phyloP scores from a whole-genome alignment of 2,797 vertebrate genomes.

The Falco naumanni region DNA sequence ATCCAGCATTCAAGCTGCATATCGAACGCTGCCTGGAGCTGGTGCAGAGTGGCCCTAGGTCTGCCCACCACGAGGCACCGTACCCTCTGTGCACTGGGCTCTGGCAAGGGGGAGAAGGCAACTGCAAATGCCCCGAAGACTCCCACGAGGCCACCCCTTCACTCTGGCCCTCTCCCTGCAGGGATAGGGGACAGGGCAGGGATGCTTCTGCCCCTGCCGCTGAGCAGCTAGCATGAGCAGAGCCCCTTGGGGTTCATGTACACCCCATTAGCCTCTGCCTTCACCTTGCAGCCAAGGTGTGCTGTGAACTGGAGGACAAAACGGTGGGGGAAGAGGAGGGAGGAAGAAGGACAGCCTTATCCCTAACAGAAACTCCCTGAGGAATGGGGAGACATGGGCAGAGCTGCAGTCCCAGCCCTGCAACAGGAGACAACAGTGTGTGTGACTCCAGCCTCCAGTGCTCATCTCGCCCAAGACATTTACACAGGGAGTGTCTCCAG shows the following conservation, averaged over 20 bases:
- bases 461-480: not conserved
- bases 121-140: not conserved
- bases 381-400: not conserved
- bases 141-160: not conserved
- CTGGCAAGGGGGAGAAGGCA: not conserved
- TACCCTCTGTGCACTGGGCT: not conserved
- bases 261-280: not conserved
- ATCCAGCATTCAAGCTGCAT: not conserved
- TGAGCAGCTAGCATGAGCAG: not conserved
- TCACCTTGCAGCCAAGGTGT: not conserved
- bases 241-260: not conserved
- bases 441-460: not conserved
- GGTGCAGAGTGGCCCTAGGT: not conserved
- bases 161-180: not conserved
- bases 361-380: not conserved
- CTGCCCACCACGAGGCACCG: accelerated
- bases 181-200: not conserved
- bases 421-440: not conserved
- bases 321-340: not conserved
- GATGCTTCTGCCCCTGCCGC: not conserved
- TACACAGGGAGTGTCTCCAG: not conserved
- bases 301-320: not conserved
- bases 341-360: not conserved
- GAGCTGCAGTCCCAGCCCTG: not conserved
- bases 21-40: accelerated